Base-by-base conservation (phyloP, 2,113 vertebrate genomes). In the Sturnira hondurensis region DNA sequence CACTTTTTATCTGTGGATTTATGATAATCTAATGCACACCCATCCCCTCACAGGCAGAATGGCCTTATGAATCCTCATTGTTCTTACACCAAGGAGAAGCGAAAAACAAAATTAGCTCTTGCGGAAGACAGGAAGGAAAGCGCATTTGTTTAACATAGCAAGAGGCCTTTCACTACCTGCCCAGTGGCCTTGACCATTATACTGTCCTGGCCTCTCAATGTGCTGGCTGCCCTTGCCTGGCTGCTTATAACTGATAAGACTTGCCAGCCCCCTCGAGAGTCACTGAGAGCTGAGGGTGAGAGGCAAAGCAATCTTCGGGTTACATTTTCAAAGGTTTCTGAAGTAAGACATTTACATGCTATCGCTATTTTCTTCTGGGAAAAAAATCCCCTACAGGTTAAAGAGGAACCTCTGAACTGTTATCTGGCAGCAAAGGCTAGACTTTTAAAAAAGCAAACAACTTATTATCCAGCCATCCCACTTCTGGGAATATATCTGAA, bases 91-190 rank as follows among this genome's bases (percentile, higher is more conserved):
- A 98, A 97, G 96, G 96, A 98, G 93, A 98, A 97, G 96, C 88
- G 97, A 96, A 97, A 96, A 98, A 98, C 98, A 98, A 98, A 98
- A 95, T 89, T 68, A 98, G 96, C 97, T 97, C 95, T 94, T 90
- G 94, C 26, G 94, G 98, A 97, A 98, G 97, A 89, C 95, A 98
- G 98, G 98, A 98, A 99, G 98, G 98, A 99, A 99, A 97, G 63
- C 65, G 91, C 96, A 97, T 98, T 98, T 99, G 98, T 98, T 98
- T 98, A 97, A 98, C 97, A 96, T 96, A 97, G 98, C 77, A 43
- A 97, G 98, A 98, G 97, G 98, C 98, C 98, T 99, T 98, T 98
- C 98, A 97, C 98, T 98, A 98, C 98, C 98, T 99, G 98, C 97
- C 96, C 97, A 82, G 63, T 98, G 98, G 97, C 98, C 98, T 98